Conservation (phyloP, 1,140 invertebrate genomes). For the Hylaeus volcanicus region DNA sequence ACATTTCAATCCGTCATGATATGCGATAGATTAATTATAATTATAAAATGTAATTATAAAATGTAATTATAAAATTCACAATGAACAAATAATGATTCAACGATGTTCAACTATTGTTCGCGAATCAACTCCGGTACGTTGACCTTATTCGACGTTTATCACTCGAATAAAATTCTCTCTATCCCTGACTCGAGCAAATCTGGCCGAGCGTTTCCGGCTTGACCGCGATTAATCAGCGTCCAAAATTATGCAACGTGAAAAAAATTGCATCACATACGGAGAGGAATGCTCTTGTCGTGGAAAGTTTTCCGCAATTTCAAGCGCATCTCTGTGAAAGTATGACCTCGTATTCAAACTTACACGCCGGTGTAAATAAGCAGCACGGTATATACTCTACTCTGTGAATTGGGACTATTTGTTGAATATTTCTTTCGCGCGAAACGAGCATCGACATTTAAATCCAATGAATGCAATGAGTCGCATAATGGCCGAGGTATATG, state of each 20-base stretch:
- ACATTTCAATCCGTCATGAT: too few relatives aligned
- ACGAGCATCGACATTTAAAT: neutral
- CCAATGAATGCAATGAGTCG: neutral
- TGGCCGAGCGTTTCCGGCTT: constrained; percentile 23
- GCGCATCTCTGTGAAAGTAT: neutral
- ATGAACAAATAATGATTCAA: too few relatives aligned
- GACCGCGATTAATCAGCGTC: constrained; percentile 5
- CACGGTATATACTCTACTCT: too few relatives aligned
- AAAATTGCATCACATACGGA: neutral
- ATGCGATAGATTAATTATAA: too few relatives aligned
- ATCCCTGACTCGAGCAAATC: too few relatives aligned
- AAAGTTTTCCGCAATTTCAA: neutral
- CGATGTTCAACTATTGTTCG: too few relatives aligned
- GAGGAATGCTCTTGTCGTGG: neutral
- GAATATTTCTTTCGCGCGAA: neutral
- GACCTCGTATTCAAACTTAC: neutral
- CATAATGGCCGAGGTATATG: neutral
- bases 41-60: too few relatives aligned
- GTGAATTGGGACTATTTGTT: neutral
- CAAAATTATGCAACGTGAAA: constrained; percentile 11
- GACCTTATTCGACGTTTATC: neutral
- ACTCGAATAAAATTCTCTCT: too few relatives aligned
- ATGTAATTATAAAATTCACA: too few relatives aligned
- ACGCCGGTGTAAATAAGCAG: neutral
- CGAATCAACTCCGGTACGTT: too few relatives aligned